Conservation (phyloP, 2,888 invertebrate genomes). For the Drosophila planitibia region DNA sequence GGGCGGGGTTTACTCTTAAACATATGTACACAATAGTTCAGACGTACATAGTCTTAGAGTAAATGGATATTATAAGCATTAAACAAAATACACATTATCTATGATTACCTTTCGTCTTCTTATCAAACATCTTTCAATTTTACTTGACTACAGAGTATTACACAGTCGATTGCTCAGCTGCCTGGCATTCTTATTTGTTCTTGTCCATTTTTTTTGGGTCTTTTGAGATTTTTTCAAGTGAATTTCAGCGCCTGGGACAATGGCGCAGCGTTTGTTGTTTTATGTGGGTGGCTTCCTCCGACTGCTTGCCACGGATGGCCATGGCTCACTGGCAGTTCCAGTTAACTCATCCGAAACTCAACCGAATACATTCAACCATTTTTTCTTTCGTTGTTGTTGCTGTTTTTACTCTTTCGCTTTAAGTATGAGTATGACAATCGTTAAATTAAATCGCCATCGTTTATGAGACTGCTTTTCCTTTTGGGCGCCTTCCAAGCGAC, state of each 20-base stretch:
- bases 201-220: slow-evolving; percentile 46
- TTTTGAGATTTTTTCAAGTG: slow-evolving; percentile 74
- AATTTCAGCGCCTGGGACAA: slow-evolving; percentile 74
- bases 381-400: slow-evolving; percentile 19
- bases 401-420: slow-evolving; percentile 47
- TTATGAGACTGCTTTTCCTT: slow-evolving; percentile 76
- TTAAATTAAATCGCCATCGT: slow-evolving; percentile 80
- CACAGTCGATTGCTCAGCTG: slow-evolving; percentile 28
- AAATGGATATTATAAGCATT: background rate
- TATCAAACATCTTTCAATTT: background rate
- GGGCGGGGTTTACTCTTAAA: background rate
- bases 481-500: slow-evolving; percentile 71
- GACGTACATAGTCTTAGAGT: background rate
- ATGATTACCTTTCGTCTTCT: background rate
- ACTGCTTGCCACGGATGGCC: slow-evolving; percentile 26
- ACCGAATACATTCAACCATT: slow-evolving; percentile 28
- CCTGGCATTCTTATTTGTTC: slow-evolving; percentile 28
- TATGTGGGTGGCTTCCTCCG: slow-evolving; percentile 76
- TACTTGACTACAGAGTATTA: slow-evolving; percentile 43
- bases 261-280: slow-evolving; percentile 67
- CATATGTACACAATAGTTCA: background rate
- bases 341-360: slow-evolving; percentile 61
- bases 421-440: slow-evolving; percentile 71
- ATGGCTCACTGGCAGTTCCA: slow-evolving; percentile 58
- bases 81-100: background rate